Conservation (phyloP, 2,888 invertebrate species). For the Andrena minutula region DNA sequence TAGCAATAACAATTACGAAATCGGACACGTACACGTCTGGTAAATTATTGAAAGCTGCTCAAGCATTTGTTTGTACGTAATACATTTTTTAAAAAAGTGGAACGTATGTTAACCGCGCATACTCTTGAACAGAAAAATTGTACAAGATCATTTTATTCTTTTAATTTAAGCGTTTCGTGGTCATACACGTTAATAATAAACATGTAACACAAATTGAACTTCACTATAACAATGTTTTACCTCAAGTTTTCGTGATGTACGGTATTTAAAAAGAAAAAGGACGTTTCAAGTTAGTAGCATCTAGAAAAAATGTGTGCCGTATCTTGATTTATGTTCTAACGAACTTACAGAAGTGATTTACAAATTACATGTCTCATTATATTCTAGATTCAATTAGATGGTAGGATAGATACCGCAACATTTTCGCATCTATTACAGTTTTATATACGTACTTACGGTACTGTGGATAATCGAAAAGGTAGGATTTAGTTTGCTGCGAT, state of each 20-base stretch:
- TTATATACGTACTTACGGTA: conserved; percentile 25
- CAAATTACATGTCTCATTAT: conserved; percentile 56
- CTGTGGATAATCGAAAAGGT: background rate
- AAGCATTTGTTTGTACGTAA: background rate
- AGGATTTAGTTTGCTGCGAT: background rate
- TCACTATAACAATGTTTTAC: background rate
- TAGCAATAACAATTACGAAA: background rate
- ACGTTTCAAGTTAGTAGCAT: conserved; percentile 33
- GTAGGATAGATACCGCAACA: conserved; percentile 29
- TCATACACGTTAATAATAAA: conserved; percentile 1
- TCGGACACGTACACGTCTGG: background rate
- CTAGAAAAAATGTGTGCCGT: conserved; percentile 19
- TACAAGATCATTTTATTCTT: conserved; percentile 2
- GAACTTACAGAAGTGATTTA: conserved; percentile 63
- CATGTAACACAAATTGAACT: background rate
- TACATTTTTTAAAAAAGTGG: background rate
- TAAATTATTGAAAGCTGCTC: background rate
- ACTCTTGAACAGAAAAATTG: conserved; percentile 2
- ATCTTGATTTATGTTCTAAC: conserved; percentile 52
- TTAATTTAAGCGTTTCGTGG: conserved; percentile 3
- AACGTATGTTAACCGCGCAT: background rate
- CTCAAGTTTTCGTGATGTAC: background rate
- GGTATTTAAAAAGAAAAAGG: background rate
- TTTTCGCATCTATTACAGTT: conserved; percentile 7
- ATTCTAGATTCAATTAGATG: conserved; percentile 45